Evolutionary conservation across 2,888 invertebrate genomes (phyloP).

Genomic region (Catonia carolina): DNA sequence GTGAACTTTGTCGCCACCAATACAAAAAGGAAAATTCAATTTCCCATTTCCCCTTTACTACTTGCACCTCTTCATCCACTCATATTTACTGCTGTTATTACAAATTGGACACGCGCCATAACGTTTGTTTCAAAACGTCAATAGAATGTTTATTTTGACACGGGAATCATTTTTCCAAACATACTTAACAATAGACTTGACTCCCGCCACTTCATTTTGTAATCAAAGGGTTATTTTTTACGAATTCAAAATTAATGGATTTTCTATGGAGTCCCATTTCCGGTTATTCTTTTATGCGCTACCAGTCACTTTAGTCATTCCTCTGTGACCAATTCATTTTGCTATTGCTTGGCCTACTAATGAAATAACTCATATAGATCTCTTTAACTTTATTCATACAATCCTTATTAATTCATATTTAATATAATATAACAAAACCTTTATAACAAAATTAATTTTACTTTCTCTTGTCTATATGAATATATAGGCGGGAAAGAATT

Average conservation of each 20-base stretch:
- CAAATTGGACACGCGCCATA: slow-evolving; percentile 22
- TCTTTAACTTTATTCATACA: no score
- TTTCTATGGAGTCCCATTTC: slow-evolving; percentile 20
- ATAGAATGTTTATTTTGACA: slow-evolving; percentile 26
- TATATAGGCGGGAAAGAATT: no score
- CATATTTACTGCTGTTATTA: slow-evolving; percentile 34
- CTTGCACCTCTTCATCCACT: slow-evolving; percentile 28
- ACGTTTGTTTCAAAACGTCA: slow-evolving; percentile 25
- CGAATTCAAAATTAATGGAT: slow-evolving; percentile 24
- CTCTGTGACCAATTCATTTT: background rate
- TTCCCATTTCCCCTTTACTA: slow-evolving; percentile 37
- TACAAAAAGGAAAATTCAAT: slow-evolving; percentile 28
- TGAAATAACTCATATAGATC: no score
- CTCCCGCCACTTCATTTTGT: slow-evolving; percentile 1
- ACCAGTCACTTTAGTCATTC: slow-evolving; percentile 1
- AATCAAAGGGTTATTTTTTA: slow-evolving; percentile 25
- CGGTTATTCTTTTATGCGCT: slow-evolving; percentile 14
- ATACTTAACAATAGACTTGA: no score
- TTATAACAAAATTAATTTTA: no score
- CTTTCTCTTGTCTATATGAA: no score
- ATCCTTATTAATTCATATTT: no score
- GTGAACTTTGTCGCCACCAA: slow-evolving; percentile 7
- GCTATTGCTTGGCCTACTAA: no score
- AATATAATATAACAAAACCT: no score
- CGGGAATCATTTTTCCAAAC: slow-evolving; percentile 8